Conservation (phyloP, 2,888 invertebrate species). For the Rhagonycha fulva region DNA sequence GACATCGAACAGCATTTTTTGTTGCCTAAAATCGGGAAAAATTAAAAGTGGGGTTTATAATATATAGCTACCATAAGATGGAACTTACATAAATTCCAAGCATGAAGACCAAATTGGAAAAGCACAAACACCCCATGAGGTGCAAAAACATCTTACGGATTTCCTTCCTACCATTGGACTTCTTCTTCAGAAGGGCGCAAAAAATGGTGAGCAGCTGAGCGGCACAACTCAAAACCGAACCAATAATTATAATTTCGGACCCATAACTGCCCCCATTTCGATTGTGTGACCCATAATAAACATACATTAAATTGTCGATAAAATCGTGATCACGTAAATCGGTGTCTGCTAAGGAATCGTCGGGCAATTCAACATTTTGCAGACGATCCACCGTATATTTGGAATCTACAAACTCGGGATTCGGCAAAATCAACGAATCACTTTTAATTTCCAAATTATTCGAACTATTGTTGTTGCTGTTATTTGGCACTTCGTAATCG, state of each 20-base stretch:
- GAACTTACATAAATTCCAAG: slow-evolving; percentile 66
- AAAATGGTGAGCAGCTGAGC: slow-evolving; percentile 58
- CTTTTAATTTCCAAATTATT: slow-evolving; percentile 41
- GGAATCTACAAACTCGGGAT: slow-evolving; percentile 47
- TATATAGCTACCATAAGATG: not conserved
- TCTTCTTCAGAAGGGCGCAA: slow-evolving; percentile 52
- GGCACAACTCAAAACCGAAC: slow-evolving; percentile 57
- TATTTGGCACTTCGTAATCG: slow-evolving; percentile 49
- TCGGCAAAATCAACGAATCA: slow-evolving; percentile 51
- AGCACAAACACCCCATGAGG: slow-evolving; percentile 63
- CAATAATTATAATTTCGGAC: slow-evolving; percentile 56
- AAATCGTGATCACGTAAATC: slow-evolving; percentile 72
- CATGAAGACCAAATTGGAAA: slow-evolving; percentile 67
- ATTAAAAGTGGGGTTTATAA: not conserved
- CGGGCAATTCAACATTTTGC: slow-evolving; percentile 62
- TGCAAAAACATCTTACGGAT: slow-evolving; percentile 65
- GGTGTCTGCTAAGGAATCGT: slow-evolving; percentile 66
- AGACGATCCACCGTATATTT: slow-evolving; percentile 55
- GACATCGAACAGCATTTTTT: slow-evolving; percentile 65
- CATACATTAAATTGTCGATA: slow-evolving; percentile 74
- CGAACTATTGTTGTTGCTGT: slow-evolving; percentile 35
- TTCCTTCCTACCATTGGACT: slow-evolving; percentile 47
- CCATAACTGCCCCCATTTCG: slow-evolving; percentile 60
- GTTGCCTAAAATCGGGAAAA: slow-evolving; percentile 59
- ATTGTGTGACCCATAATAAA: slow-evolving; percentile 66